These are phyloP conservation scores for Oriolus oriolus DNA, from an alignment of 2,113 vertebrate genomes.

Conservation along the genomic window DNA sequence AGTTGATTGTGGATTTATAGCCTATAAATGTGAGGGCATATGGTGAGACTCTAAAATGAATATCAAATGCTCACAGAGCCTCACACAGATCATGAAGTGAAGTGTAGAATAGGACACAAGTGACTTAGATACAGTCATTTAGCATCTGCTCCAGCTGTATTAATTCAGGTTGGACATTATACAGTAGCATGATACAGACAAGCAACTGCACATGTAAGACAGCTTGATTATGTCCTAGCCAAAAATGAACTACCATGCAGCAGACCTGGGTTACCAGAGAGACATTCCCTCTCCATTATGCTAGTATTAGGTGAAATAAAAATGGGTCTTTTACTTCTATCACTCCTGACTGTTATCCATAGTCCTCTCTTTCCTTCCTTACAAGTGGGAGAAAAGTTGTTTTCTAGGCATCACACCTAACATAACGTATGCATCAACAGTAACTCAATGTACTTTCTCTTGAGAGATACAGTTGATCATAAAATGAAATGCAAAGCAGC, in stretches of 20 bases:
- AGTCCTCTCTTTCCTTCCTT: background rate
- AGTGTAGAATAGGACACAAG: conserved; percentile 70
- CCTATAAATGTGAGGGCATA: conserved; percentile 65
- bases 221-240: conserved; percentile 54
- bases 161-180: conserved; percentile 62
- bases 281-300: background rate
- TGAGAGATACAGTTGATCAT: background rate
- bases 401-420: background rate
- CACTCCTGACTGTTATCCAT: background rate
- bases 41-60: conserved; percentile 51
- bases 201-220: conserved; percentile 7
- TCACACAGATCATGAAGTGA: conserved; percentile 68
- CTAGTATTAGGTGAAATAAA: background rate
- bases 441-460: background rate
- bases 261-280: background rate
- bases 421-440: background rate
- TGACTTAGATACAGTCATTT: conserved; percentile 64
- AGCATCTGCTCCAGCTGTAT: conserved; percentile 73
- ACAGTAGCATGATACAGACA: conserved; percentile 48
- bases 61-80: conserved; percentile 44
- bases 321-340: background rate
- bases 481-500: background rate
- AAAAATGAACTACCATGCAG: conserved; percentile 13
- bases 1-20: conserved; percentile 58
- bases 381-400: background rate